Evolutionary conservation across 2,797 vertebrate genomes (phyloP), one percentile per base, ranked within the genome.

Genomic region (Lepilemur ruficaudatus): DNA sequence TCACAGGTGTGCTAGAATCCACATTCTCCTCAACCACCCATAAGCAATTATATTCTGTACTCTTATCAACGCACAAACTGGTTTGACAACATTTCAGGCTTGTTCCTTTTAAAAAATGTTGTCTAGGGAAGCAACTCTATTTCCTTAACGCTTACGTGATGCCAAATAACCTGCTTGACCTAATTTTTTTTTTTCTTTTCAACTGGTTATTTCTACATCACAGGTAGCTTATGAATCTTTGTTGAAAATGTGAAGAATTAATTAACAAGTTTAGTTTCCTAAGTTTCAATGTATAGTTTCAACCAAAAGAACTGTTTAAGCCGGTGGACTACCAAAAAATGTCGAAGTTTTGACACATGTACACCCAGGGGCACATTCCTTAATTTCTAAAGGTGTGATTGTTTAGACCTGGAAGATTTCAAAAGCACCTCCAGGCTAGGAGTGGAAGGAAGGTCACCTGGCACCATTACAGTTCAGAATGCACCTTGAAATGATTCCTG

Each of bases 321-420:
- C 79, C 97, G 84, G 52, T 90, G 59, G 35, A 61, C 90, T 97
- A 43, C 12, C 57, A 93, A 43, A 91, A 91, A 30, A 65, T 80
- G 79, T 75, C 35, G 93, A 69, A 25, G 20, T 94, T 97, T 98
- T 98, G 97, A 96, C 93, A 82, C 92, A 89, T 82, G 50, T 92
- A 94, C 65, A 96, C 96, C 59, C 93, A 35, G n/a, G 93, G 97
- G 97, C 96, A 2, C 63, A 94, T 92, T 95, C 67, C 89, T 97
- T 98, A 65, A 90, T 91, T 97, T 85, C 59, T 96, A 87, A 93
- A 78, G 92, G 70, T 97, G 69, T 97, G 96, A 97, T 97, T 97
- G 90, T 87, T 93, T 88, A 97, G 93, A 95, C 91, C 97, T 98
- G 98, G 98, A 96, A 75, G 97, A 95, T 98, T 98, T 98, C 96